A percentile compares a stretch with the other conserved stretches of the same genome.
These are phyloP conservation scores for Atta cephalotes DNA, from an alignment of 1,140 invertebrate genomes.

Conservation along the genomic window DNA sequence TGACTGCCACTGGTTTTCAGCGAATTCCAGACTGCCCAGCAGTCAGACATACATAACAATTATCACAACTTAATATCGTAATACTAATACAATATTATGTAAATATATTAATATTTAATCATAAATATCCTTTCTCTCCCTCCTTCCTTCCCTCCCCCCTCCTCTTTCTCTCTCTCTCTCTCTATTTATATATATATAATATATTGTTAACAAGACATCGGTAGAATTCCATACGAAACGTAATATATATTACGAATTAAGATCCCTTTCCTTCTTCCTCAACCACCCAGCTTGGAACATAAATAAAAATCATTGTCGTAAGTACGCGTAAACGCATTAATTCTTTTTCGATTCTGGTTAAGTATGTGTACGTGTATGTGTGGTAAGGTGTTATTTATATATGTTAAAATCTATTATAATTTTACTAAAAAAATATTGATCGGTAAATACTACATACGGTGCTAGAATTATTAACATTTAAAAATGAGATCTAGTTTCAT, in stretches of 20 bases:
- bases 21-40: conserved; percentile 84
- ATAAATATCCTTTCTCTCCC: conserved; percentile 79
- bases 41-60: conserved; percentile 82
- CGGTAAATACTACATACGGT: conserved; percentile 78
- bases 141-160: accelerated
- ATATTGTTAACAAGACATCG: conserved; percentile 58
- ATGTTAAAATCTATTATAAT: conserved; percentile 72
- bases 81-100: conserved; percentile 84
- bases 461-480: conserved; percentile 78
- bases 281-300: conserved; percentile 70
- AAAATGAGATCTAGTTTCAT: conserved; percentile 80
- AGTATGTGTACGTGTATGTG: conserved; percentile 15
- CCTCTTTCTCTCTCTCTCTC: too few species aligned
- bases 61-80: conserved; percentile 83
- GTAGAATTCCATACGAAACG: conserved; percentile 84
- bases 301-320: conserved; percentile 71
- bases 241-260: conserved; percentile 79
- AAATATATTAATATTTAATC: conserved; percentile 84
- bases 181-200: too few species aligned
- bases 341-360: conserved; percentile 64
- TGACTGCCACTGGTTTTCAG: conserved; percentile 79
- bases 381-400: neutral
- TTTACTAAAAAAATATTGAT: conserved; percentile 82
- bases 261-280: conserved; percentile 67
- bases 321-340: conserved; percentile 52